Evolutionary conservation across 1,140 invertebrate genomes (phyloP), one percentile per base, ranked within the genome.

Genomic region (Zaprionus inermis): DNA sequence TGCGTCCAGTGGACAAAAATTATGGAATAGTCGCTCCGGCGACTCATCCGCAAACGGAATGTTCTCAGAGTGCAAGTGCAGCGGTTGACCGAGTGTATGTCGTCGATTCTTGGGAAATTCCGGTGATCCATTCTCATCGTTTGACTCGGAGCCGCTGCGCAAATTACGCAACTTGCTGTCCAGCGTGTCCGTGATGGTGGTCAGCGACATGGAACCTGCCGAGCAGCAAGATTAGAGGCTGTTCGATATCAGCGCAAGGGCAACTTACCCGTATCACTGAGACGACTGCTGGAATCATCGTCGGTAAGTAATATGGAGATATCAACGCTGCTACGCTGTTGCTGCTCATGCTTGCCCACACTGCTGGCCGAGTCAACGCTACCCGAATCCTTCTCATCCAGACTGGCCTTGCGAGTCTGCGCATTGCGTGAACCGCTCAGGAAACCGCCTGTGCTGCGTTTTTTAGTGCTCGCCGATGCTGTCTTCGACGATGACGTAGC

Each of bases 141-240:
- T 92, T 0, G 91, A 92, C 46, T 92, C 90, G 6, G 89, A 91
- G 12, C 89, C 93, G 77, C 93, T 94, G 22, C 94, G 90, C 49
- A 96, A 81, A 16, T 94, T 94, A 49, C 94, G 94, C 88, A 96
- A 93, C 92, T 96, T 97, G 68, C 95, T 94, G 84, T 97, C 96
- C 79, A 96, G 95, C 4, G 96, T 95, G 57, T 95, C 95, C 12
- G 96, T 97, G 52, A 97, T 93, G 54, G 95, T 95, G 41, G 90
- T 90, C 41, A 92, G 72, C 9, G 92, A 92, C 92, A 92, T 92
- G 32, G 92, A 92, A 63, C 91, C 96, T 95, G 83, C 4, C 96
- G 94, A 54, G 18, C 51, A 51, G 49, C 20, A 22, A 51, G 22
- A 51, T 11, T 7, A 34, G 22, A 36, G 18, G 9, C 3, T 44